phyloP scores from a whole-genome alignment of 2,888 invertebrate genomes.

The Drosophila percnosoma region DNA sequence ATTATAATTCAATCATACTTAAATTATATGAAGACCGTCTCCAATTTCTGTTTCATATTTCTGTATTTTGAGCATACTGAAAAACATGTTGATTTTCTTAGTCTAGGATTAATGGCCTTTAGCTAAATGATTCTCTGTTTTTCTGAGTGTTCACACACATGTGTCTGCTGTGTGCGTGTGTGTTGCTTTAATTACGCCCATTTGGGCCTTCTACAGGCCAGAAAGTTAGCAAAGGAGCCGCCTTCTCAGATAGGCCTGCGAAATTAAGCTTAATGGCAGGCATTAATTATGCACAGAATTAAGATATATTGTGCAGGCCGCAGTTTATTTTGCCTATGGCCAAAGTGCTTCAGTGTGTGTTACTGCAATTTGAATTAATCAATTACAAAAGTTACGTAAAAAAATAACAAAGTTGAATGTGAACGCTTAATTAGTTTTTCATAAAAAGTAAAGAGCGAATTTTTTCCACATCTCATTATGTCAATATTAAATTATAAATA shows the following conservation, averaged over 20 bases:
- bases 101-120: neutral
- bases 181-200: conserved; percentile 55
- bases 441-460: conserved; percentile 25
- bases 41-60: neutral
- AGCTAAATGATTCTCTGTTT: neutral
- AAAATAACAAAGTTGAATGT: conserved; percentile 8
- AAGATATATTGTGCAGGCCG: conserved; percentile 62
- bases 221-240: conserved; percentile 42
- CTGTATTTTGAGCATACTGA: neutral
- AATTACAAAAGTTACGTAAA: conserved; percentile 40
- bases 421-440: conserved; percentile 60
- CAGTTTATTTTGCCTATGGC: conserved; percentile 51
- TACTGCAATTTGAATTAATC: conserved; percentile 67
- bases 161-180: conserved; percentile 8
- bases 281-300: conserved; percentile 73
- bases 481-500: conserved; percentile 51
- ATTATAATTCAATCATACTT: neutral
- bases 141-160: conserved; percentile 6
- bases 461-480: conserved; percentile 16
- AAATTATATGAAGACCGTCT: neutral
- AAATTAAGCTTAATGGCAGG: conserved; percentile 60
- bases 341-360: conserved; percentile 4
- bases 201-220: conserved; percentile 34
- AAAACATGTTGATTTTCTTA: neutral
- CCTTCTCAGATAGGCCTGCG: conserved; percentile 1